phyloP scores from a whole-genome alignment of 2,113 vertebrate species.

The Colistium nudipinnis region DNA sequence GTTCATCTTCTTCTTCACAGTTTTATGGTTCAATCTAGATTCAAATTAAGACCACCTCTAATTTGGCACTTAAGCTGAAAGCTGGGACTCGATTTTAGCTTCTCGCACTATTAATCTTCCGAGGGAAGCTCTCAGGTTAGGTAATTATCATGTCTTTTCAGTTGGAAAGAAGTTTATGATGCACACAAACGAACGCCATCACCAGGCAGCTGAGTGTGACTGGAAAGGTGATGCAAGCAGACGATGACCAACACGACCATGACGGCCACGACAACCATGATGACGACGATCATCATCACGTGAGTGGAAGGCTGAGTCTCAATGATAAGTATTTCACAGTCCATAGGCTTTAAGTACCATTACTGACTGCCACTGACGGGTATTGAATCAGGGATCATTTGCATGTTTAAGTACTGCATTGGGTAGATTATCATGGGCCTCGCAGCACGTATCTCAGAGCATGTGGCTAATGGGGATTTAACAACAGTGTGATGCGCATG shows the following conservation, averaged over 20 bases:
- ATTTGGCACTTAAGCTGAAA: slow-evolving; percentile 52
- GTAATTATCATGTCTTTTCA: slow-evolving; percentile 56
- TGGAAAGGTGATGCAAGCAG: slow-evolving; percentile 24
- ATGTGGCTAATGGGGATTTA: slow-evolving; percentile 33
- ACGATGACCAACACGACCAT: neutral
- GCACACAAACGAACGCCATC: neutral
- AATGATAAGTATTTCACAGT: slow-evolving; percentile 43
- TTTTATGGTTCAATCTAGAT: slow-evolving; percentile 48
- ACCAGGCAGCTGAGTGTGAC: no score
- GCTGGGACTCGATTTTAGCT: slow-evolving; percentile 37
- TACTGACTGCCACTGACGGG: slow-evolving; percentile 30
- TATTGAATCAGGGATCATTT: slow-evolving; percentile 42
- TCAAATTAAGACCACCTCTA: slow-evolving; percentile 63
- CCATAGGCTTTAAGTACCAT: slow-evolving; percentile 48
- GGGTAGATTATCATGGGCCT: slow-evolving; percentile 32
- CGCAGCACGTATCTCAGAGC: slow-evolving; percentile 10
- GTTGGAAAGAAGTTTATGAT: slow-evolving; percentile 38
- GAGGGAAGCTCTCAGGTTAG: slow-evolving; percentile 43
- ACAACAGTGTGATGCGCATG: slow-evolving; percentile 16
- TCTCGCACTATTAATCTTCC: slow-evolving; percentile 50
- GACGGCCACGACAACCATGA: no score
- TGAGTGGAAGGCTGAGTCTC: slow-evolving; percentile 18
- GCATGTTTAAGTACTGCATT: slow-evolving; percentile 51
- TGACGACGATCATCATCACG: neutral
- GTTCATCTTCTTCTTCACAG: slow-evolving; percentile 22